Conservation (phyloP, 2,888 invertebrate genomes). For the Mesorhabditis spiculigera region DNA sequence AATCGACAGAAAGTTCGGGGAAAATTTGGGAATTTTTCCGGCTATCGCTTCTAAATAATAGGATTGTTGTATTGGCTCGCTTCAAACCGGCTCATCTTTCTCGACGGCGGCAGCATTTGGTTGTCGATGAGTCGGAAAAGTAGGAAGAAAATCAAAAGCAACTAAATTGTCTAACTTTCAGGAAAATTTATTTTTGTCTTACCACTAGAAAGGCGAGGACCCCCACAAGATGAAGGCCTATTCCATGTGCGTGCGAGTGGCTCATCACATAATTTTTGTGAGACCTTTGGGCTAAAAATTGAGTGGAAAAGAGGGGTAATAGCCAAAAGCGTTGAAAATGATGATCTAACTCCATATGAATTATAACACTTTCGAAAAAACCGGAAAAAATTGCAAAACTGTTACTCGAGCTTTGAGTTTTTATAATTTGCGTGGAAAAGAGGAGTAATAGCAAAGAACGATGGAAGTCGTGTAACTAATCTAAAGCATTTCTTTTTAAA, state of each 20-base stretch:
- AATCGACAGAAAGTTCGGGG: not conserved
- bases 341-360: no score
- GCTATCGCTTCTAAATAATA: not conserved
- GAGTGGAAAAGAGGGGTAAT: not conserved
- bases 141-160: not conserved
- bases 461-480: no score
- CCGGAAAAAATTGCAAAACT: no score
- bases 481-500: no score
- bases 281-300: not conserved
- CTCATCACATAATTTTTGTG: not conserved
- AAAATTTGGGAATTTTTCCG: not conserved
- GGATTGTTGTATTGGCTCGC: no score
- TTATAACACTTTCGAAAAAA: no score
- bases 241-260: not conserved
- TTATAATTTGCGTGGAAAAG: no score
- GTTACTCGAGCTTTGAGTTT: no score
- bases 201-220: conserved; percentile 4
- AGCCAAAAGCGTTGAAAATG: no score
- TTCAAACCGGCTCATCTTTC: not conserved
- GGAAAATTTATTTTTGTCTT: not conserved
- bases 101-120: not conserved
- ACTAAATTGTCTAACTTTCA: not conserved
- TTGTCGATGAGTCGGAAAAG: conserved; percentile 2
- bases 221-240: not conserved
- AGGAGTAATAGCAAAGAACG: no score